A percentile compares a stretch with the other conserved stretches of the same genome.
phyloP scores from a whole-genome alignment of 2,888 invertebrate species.

The Pachymerium ferrugineum region DNA sequence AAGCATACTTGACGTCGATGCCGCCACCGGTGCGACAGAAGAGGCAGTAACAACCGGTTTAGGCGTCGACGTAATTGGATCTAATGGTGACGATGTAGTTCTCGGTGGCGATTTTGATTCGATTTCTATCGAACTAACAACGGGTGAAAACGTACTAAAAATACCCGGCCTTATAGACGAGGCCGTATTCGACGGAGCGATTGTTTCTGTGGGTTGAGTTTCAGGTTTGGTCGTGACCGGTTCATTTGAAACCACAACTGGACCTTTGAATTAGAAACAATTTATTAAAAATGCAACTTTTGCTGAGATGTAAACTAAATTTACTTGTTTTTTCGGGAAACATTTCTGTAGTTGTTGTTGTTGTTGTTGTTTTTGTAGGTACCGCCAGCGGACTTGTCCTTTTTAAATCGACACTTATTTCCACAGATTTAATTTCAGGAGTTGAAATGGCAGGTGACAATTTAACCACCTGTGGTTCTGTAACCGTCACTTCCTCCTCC shows the following conservation, averaged over 20 bases:
- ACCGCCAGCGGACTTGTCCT: neutral
- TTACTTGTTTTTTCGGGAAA: too few species aligned
- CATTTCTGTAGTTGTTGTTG: too few species aligned
- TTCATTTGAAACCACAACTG: too few species aligned
- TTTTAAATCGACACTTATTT: neutral
- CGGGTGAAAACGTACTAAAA: neutral
- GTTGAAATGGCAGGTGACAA: too few species aligned
- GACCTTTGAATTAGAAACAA: too few species aligned
- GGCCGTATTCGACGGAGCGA: neutral
- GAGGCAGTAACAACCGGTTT: conserved; percentile 36
- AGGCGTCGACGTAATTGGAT: neutral
- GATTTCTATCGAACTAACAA: neutral
- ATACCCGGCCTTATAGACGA: neutral
- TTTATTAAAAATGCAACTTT: too few species aligned
- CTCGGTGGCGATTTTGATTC: neutral
- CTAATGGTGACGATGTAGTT: neutral
- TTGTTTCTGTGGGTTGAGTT: neutral
- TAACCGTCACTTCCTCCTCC: neutral
- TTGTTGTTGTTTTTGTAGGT: too few species aligned
- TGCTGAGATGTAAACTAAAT: too few species aligned
- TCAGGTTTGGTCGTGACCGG: neutral
- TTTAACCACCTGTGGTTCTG: neutral
- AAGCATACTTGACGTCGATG: conserved; percentile 41
- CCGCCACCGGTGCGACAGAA: conserved; percentile 34
- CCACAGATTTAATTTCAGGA: neutral